Percentiles rank a stretch among this genome's conserved stretches.
Evolutionary conservation across 2,888 invertebrate genomes (phyloP).

Genomic region (Diachrysia chrysitis): DNA sequence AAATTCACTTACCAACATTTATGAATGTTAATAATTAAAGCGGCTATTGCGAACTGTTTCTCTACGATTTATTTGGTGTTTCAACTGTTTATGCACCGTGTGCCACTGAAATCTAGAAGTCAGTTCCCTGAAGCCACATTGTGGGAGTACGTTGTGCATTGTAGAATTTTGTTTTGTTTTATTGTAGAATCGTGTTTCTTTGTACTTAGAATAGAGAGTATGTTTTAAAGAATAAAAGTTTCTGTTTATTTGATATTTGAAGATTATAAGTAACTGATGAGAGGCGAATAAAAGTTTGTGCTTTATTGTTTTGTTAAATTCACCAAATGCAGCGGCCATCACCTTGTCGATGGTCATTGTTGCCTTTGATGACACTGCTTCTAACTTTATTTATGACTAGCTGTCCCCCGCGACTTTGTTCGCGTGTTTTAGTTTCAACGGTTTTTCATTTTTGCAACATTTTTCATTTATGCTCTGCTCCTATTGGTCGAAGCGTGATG

Average conservation of each 20-base stretch:
- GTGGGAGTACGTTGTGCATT: conserved; percentile 17
- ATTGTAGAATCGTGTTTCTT: background rate
- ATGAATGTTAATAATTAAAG: conserved; percentile 84
- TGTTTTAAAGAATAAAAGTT: background rate
- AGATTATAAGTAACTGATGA: background rate
- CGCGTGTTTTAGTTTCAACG: no score
- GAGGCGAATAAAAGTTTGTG: background rate
- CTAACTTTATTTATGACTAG: no score
- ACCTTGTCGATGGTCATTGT: no score
- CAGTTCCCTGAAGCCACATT: conserved; percentile 30
- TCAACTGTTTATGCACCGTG: conserved; percentile 45
- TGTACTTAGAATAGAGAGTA: background rate
- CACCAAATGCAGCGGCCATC: no score
- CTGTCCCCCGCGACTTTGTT: no score
- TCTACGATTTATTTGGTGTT: conserved; percentile 43
- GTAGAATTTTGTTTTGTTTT: conserved; percentile 11
- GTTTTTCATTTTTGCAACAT: no score
- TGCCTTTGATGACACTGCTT: no score
- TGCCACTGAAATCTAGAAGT: conserved; percentile 36
- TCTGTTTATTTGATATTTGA: background rate
- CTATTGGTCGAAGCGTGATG: no score
- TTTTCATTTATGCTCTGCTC: no score
- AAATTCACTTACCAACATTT: conserved; percentile 83
- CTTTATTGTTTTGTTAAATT: no score
- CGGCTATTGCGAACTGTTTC: conserved; percentile 56